Evolutionary conservation across 2,113 vertebrate species (phyloP).

Genomic region (Dipodomys ordii): DNA sequence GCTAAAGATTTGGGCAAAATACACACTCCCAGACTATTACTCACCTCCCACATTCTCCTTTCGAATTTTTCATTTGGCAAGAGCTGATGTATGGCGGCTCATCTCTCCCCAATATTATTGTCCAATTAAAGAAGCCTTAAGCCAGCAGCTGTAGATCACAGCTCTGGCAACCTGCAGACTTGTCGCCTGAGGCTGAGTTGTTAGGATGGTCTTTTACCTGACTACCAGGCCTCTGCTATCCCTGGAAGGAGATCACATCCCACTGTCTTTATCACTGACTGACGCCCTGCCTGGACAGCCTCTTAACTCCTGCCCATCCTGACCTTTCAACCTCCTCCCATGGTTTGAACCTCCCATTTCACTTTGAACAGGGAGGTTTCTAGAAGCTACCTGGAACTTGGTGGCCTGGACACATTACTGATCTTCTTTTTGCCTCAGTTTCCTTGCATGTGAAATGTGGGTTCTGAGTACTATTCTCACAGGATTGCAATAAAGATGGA

Average conservation of each 20-base stretch:
- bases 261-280: fast-evolving
- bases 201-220: neutral
- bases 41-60: constrained; percentile 25
- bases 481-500: neutral
- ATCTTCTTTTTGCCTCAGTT: neutral
- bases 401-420: neutral
- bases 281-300: neutral
- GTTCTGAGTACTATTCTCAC: neutral
- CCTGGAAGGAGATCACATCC: neutral
- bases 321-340: neutral
- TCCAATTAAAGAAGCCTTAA: constrained; percentile 52
- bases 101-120: constrained; percentile 53
- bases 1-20: constrained; percentile 41
- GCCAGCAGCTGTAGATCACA: neutral
- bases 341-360: neutral
- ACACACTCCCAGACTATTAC: constrained; percentile 35
- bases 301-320: neutral
- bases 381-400: neutral
- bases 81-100: constrained; percentile 36
- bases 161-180: neutral
- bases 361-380: neutral
- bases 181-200: neutral
- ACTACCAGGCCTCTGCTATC: neutral
- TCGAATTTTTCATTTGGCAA: constrained; percentile 51
- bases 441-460: neutral